phyloP scores from a whole-genome alignment of 2,888 invertebrate species.

The Cerastis rubricosa region DNA sequence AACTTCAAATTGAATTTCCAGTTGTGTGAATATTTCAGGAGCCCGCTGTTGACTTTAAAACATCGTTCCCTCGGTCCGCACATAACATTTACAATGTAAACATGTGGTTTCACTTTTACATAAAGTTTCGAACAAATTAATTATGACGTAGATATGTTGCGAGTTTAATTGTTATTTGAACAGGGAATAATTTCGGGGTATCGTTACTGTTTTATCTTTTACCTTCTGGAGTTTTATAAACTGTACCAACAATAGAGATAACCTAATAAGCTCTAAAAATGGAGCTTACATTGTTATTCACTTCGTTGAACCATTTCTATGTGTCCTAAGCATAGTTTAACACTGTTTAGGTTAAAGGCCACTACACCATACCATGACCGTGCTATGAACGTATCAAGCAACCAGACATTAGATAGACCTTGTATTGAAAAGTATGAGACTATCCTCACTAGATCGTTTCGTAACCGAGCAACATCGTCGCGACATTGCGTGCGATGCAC shows the following conservation, averaged over 20 bases:
- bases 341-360: neutral
- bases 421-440: neutral
- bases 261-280: neutral
- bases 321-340: neutral
- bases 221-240: neutral
- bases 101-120: constrained; percentile 72
- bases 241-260: neutral
- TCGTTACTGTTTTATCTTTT: constrained; percentile 15
- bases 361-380: neutral
- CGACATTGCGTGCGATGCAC: too few relatives aligned
- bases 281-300: neutral
- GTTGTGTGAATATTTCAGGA: constrained; percentile 83
- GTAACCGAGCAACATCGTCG: neutral
- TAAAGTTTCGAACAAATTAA: constrained; percentile 66
- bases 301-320: neutral
- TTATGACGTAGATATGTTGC: constrained; percentile 56
- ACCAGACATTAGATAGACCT: neutral
- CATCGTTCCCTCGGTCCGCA: constrained; percentile 69
- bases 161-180: constrained; percentile 54
- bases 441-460: neutral
- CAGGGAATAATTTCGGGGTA: constrained; percentile 14
- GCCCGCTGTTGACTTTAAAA: constrained; percentile 79
- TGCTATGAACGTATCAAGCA: neutral
- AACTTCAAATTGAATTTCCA: constrained; percentile 86
- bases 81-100: constrained; percentile 76